phyloP scores from a whole-genome alignment of 2,888 invertebrate species.

The Acanthococcus lagerstroemiae region DNA sequence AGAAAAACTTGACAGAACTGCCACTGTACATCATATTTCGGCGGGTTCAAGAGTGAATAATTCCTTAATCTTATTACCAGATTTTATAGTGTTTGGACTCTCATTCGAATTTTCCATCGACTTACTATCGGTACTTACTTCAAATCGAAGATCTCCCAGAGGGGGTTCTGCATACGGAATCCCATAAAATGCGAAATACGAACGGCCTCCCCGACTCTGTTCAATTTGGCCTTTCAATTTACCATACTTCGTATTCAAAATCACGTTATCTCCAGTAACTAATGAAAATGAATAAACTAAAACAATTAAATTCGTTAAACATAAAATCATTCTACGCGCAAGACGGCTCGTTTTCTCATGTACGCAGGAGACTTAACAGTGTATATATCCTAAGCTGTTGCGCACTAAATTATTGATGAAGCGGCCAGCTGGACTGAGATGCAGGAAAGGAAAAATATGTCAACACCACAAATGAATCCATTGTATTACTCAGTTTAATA shows the following conservation, averaged over 20 bases:
- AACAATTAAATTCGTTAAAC: background rate
- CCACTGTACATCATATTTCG: too few relatives aligned
- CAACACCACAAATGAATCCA: too few relatives aligned
- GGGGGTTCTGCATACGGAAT: constrained; percentile 43
- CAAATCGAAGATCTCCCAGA: constrained; percentile 41
- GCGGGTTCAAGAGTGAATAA: too few relatives aligned
- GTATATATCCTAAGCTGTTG: too few relatives aligned
- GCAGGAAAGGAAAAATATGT: too few relatives aligned
- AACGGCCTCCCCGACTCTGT: constrained; percentile 37
- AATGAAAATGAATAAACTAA: background rate
- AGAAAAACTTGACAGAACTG: too few relatives aligned
- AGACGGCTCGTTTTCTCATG: too few relatives aligned
- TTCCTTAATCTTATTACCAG: too few relatives aligned
- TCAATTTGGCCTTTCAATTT: constrained; percentile 39
- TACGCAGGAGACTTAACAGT: too few relatives aligned
- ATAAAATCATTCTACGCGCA: background rate
- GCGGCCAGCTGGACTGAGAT: too few relatives aligned
- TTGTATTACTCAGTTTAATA: too few relatives aligned
- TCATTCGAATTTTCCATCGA: background rate
- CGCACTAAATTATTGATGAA: too few relatives aligned
- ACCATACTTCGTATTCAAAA: background rate
- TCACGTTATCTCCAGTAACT: background rate
- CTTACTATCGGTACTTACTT: constrained; percentile 38
- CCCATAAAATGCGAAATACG: constrained; percentile 40
- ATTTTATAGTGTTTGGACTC: background rate